phyloP scores from a whole-genome alignment of 1,140 invertebrate species.

The Monomorium pharaonis region DNA sequence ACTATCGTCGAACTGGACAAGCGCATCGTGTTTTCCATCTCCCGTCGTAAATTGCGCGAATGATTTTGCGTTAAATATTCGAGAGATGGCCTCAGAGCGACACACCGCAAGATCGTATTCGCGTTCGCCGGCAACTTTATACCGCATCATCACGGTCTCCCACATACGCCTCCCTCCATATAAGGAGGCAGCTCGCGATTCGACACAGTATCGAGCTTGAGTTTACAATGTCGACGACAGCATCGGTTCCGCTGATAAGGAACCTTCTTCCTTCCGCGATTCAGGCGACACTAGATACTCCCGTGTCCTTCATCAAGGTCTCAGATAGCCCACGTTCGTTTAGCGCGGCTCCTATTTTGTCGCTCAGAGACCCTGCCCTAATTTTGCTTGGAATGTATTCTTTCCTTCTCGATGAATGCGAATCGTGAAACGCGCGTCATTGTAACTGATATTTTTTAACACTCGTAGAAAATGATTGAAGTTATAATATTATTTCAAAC shows the following conservation, averaged over 20 bases:
- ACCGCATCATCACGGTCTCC: conserved; percentile 69
- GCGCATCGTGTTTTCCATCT: neutral
- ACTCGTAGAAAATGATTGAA: neutral
- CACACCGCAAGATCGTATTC: conserved; percentile 13
- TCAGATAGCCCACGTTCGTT: conserved; percentile 32
- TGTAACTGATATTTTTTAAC: neutral
- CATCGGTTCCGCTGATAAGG: conserved; percentile 46
- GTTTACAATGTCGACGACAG: conserved; percentile 2
- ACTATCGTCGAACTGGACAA: neutral
- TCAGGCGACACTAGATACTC: neutral
- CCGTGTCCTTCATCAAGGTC: conserved; percentile 32
- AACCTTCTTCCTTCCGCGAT: conserved; percentile 11
- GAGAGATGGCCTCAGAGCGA: neutral
- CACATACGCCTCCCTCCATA: conserved; percentile 76
- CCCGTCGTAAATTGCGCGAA: neutral
- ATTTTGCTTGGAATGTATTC: neutral
- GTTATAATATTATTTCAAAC: neutral
- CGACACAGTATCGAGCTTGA: conserved; percentile 43
- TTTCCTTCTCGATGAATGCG: neutral
- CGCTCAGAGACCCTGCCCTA: conserved; percentile 8
- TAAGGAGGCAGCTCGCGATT: conserved; percentile 77
- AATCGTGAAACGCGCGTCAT: neutral
- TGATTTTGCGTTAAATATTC: neutral
- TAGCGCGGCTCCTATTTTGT: conserved; percentile 62
- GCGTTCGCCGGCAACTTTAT: conserved; percentile 76